Conservation (phyloP, 2,113 vertebrate genomes). For the Isurus oxyrinchus region DNA sequence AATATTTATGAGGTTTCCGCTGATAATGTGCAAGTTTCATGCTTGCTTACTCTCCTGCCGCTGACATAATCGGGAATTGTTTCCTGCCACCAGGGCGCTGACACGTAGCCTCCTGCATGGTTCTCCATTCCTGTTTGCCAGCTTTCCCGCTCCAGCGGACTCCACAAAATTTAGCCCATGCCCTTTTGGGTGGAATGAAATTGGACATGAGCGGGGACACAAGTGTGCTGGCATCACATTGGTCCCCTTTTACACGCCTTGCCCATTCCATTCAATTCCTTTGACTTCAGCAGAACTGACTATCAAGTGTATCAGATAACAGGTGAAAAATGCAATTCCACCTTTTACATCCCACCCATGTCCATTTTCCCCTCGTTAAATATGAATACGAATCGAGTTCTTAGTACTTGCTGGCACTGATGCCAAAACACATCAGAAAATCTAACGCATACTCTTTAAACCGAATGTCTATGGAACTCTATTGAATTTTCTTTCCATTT, state of each 20-base stretch:
- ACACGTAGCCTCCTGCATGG: no score
- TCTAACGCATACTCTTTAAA: background rate
- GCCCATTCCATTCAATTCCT: background rate
- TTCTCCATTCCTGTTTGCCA: no score
- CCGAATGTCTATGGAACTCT: background rate
- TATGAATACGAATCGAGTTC: background rate
- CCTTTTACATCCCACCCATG: background rate
- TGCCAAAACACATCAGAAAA: background rate
- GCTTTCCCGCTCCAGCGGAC: no score
- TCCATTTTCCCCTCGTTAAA: background rate
- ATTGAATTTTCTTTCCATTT: slow-evolving; percentile 1
- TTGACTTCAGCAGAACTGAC: background rate
- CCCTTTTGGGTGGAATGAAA: background rate
- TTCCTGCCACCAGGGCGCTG: no score
- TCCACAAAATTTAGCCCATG: no score
- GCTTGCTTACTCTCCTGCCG: no score
- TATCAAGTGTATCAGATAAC: background rate
- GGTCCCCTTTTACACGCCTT: background rate
- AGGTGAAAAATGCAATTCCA: background rate
- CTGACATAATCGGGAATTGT: no score
- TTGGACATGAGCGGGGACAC: background rate
- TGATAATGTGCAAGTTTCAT: no score
- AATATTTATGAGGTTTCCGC: no score
- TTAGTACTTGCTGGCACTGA: background rate
- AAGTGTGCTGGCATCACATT: background rate